Evolutionary conservation across 2,888 invertebrate genomes (phyloP).

Genomic region (Spatulosminthurus flaviceps): DNA sequence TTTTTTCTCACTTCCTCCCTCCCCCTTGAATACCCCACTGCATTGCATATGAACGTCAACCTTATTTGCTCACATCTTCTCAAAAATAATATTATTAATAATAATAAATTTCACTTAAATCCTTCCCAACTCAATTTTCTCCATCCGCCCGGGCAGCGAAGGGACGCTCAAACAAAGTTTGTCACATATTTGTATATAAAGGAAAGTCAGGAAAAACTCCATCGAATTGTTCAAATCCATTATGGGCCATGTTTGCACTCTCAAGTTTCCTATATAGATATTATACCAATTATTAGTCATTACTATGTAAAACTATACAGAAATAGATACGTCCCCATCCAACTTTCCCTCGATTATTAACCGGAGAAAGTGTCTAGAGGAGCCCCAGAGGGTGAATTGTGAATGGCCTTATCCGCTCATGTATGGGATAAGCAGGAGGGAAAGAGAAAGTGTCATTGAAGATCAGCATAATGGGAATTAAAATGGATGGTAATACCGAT

Average conservation of each 20-base stretch:
- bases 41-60: slow-evolving; percentile 2
- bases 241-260: no score
- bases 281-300: no score
- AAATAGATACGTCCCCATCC: no score
- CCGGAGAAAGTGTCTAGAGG: no score
- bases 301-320: no score
- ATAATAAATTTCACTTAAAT: slow-evolving; percentile 25
- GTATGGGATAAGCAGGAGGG: neutral
- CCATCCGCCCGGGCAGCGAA: neutral
- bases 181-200: neutral
- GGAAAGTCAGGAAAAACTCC: no score
- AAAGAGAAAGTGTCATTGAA: neutral
- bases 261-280: no score
- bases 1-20: neutral
- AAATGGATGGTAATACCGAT: slow-evolving; percentile 1
- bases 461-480: neutral
- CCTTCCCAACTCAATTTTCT: slow-evolving; percentile 3
- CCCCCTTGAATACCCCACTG: slow-evolving; percentile 8
- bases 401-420: no score
- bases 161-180: slow-evolving; percentile 9
- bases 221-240: no score
- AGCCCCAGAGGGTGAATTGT: no score
- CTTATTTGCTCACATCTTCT: neutral
- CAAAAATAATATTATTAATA: slow-evolving; percentile 21
- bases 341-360: no score